Base-by-base conservation (phyloP, 2,888 invertebrate genomes). In the Drosophila recens region DNA sequence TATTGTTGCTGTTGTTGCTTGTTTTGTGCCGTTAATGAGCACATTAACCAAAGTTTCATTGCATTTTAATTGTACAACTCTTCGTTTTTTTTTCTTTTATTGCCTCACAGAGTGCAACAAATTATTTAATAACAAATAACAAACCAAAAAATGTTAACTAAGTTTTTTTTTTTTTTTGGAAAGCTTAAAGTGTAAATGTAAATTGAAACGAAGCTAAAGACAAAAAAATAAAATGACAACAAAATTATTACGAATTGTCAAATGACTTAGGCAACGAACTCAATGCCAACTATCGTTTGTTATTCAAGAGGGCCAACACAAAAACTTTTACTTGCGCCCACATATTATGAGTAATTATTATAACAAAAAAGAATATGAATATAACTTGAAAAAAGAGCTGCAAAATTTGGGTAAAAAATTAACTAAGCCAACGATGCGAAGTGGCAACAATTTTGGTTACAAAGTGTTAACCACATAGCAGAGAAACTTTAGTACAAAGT, bases 351-450 rank as follows among this genome's bases (percentile, higher is more conserved):
- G 43, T 46, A 42, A 45, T 34, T 34, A 45, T 30, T 11, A 20
- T 49, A 11, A 56, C 10, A 8, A 23, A 23, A 51, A 33, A 27
- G 23, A 27, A 6, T 36, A 17, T n/a, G n/a, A 33, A 6, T 13
- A 57, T 30, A 20, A 6, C 27, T 27, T 5, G 1, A 27, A 11
- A 27, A 11, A n/a, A 54, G 9, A 17, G 13, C 42, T 4, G 33
- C 1, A 45, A 30, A 20, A n/a, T 33, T 49, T 30, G 33, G 43
- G 57, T 54, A 38, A 52, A 34, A 74, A 89, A 84, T 87, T 86
- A 88, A 75, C 75, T 71, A 56, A 80, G 63, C 66, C 78, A 85
- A 57, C 86, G 73, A 78, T 80, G 87, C 88, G 76, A 59, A 61
- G 49, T 45, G 51, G 48, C 48, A 30, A 13, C n/a, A 27, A 38